Evolutionary conservation across 1,140 invertebrate genomes (phyloP), one percentile per base, ranked within the genome.

Genomic region (Zaprionus ornatus): DNA sequence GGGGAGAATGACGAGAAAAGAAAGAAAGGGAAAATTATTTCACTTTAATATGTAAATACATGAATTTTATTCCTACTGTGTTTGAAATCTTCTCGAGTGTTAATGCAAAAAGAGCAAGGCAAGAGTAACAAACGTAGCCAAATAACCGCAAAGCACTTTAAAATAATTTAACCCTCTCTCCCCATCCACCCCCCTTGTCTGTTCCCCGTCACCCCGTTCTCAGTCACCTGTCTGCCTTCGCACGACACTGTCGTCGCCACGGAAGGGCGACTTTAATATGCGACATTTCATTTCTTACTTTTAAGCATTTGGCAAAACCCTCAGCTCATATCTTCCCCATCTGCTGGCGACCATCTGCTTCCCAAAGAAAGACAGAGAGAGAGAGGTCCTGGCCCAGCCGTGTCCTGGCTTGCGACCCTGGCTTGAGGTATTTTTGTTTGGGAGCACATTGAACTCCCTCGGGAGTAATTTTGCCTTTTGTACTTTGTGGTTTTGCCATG

Each of bases 381-480:
- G 9, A 32, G 29, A 32, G 23, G 42, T 21, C 42, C 19, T 15
- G 27, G 61, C 7, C 37, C n/a, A 23, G 2, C 17, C 45, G 21
- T 13, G 19, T 21, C 37, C 29, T 32, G 29, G 29, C 29, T 32
- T n/a, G 13, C 25, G 23, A 40, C 27, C 50, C 42, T 55, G 37
- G 50, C 64, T 74, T 50, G 32, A 57, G 74, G 69, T 66, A 79
- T 77, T 79, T 77, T 80, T 62, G 65, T 59, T 59, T 65, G 32
- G 42, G 50, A 42, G 48, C 35, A 65, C 61, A 50, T 40, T 32
- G 40, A 62, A 62, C 67, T 90, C 83, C 74, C 74, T 25, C 55
- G 84, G 84, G 84, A 90, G 84, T 85, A 88, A 88, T 88, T 87
- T 85, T 81, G 81, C 78, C 85, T 84, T 87, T 90, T 87, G 85